Percentiles rank a stretch among this genome's conserved stretches.
Evolutionary conservation across 2,888 invertebrate species (phyloP).

Genomic region (Synergus umbraculus): DNA sequence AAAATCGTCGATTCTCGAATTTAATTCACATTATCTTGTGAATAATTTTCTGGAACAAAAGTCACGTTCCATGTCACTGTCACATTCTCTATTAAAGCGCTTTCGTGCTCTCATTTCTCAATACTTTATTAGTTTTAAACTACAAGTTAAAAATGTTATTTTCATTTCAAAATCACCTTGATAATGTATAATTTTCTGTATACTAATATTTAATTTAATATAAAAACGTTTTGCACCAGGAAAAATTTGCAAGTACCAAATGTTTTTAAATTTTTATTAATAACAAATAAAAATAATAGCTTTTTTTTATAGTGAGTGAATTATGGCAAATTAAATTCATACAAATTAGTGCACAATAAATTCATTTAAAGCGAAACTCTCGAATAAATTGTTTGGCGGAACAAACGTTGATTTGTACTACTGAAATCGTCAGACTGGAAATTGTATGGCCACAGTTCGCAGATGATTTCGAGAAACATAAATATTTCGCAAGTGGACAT

Average conservation of each 20-base stretch:
- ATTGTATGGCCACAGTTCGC: background rate
- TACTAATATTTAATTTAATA: no score
- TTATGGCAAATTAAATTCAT: background rate
- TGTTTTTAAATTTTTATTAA: no score
- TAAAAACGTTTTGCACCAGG: no score
- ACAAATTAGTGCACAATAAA: background rate
- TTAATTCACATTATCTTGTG: background rate
- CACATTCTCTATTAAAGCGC: no score
- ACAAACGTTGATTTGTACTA: background rate
- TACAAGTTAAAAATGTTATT: no score
- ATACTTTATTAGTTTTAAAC: background rate
- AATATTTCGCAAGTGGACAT: conserved; percentile 4
- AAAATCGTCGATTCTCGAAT: background rate
- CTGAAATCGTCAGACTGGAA: background rate
- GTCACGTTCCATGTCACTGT: background rate
- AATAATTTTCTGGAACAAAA: background rate
- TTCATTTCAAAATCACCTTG: no score
- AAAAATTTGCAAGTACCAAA: no score
- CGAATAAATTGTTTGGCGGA: background rate
- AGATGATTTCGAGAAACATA: conserved; percentile 10
- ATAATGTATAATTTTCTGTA: no score
- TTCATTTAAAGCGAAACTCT: background rate
- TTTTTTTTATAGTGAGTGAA: background rate
- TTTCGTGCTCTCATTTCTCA: background rate
- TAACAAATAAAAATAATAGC: no score